Evolutionary conservation across 2,888 invertebrate genomes (phyloP).

Genomic region (Tenthredo amoena): DNA sequence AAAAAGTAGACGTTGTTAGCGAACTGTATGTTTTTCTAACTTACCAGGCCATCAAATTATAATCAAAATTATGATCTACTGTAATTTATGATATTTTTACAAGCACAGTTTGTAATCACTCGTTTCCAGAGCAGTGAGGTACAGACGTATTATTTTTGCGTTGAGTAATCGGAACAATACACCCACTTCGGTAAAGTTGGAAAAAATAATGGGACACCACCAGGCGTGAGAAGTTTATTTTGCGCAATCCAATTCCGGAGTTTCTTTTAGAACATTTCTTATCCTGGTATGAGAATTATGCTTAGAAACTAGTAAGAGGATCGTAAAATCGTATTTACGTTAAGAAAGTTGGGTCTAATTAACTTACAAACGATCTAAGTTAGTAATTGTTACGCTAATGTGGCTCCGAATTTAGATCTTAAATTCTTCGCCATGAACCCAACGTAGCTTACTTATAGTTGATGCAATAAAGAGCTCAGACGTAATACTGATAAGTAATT

Average conservation of each 20-base stretch:
- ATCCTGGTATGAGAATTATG: not conserved
- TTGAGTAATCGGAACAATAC: not conserved
- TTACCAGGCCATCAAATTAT: not conserved
- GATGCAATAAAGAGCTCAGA: not conserved
- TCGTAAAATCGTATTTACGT: not conserved
- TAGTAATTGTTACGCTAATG: not conserved
- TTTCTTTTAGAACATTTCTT: not conserved
- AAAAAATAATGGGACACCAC: not conserved
- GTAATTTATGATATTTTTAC: not conserved
- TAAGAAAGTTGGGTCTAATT: not conserved
- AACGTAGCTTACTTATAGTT: not conserved
- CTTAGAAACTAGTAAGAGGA: not conserved
- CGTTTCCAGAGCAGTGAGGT: not conserved
- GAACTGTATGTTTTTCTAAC: not conserved
- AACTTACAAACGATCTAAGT: not conserved
- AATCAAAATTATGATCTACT: not conserved
- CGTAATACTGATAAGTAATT: not conserved
- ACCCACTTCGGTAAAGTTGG: not conserved
- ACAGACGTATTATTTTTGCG: not conserved
- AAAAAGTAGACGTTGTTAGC: not conserved
- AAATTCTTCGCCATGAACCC: not conserved
- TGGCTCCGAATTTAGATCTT: not conserved
- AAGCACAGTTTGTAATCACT: not conserved
- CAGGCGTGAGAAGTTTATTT: slow-evolving; percentile 14
- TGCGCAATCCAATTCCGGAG: slow-evolving; percentile 1